Evolutionary conservation across 2,797 vertebrate species (phyloP).

Genomic region (Spatula clypeata): DNA sequence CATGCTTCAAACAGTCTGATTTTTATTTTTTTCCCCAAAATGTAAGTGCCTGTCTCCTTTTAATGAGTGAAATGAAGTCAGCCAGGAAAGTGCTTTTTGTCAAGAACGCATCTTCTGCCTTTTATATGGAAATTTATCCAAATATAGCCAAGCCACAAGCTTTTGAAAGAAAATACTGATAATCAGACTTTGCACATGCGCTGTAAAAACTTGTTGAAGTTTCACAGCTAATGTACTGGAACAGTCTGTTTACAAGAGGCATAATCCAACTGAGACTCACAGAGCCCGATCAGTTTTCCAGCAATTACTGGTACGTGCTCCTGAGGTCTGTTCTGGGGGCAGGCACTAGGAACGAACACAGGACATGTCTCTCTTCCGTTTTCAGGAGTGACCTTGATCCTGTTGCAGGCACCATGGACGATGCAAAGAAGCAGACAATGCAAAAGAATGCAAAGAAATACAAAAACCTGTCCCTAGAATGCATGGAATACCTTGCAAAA

Average conservation of each 20-base stretch:
- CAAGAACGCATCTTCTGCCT: background rate
- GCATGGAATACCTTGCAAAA: background rate
- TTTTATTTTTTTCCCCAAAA: background rate
- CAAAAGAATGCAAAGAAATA: background rate
- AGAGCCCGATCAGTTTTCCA: background rate
- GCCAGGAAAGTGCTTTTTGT: background rate
- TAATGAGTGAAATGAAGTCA: background rate
- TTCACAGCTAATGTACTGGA: background rate
- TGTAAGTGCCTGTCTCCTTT: background rate
- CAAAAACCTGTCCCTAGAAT: background rate
- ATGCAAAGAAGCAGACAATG: background rate
- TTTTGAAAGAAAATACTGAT: background rate
- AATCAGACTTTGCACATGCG: background rate
- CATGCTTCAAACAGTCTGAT: background rate
- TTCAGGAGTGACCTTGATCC: background rate
- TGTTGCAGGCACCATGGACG: background rate
- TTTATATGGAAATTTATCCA: conserved; percentile 20
- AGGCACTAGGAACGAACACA: background rate
- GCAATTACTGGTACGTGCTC: background rate
- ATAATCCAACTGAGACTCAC: background rate
- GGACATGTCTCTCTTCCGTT: background rate
- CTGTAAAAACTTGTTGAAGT: background rate
- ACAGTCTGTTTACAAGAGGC: background rate
- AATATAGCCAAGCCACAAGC: background rate
- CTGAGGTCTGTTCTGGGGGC: background rate